Conservation (phyloP, 1,140 invertebrate genomes). For the Lepidurus apus region DNA sequence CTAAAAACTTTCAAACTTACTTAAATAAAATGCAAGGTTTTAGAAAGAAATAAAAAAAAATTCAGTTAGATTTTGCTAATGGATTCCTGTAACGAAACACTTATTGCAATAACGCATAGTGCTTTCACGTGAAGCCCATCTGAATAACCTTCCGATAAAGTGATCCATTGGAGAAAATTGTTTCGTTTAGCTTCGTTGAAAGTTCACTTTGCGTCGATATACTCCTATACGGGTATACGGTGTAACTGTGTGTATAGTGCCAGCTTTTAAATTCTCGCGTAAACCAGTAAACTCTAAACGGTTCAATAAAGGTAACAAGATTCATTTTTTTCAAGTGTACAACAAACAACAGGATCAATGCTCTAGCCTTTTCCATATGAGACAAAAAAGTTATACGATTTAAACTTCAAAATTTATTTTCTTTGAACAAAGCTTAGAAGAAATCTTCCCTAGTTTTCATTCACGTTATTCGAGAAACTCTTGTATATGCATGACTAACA, state of each 20-base stretch:
- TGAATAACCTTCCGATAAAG: not conserved
- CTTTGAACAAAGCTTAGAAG: too few relatives aligned
- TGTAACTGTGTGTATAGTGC: not conserved
- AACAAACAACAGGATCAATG: too few relatives aligned
- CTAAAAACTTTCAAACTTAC: not conserved
- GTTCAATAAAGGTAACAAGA: constrained; percentile 4
- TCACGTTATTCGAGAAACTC: too few relatives aligned
- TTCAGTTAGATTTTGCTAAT: not conserved
- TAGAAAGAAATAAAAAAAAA: not conserved
- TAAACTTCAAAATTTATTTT: too few relatives aligned
- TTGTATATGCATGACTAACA: too few relatives aligned
- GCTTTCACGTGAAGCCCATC: not conserved
- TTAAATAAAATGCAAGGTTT: not conserved
- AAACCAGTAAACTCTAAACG: not conserved
- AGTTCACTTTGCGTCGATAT: not conserved
- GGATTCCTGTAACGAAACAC: not conserved
- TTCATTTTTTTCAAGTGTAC: not conserved
- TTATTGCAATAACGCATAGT: not conserved
- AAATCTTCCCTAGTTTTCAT: too few relatives aligned
- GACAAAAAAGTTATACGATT: too few relatives aligned
- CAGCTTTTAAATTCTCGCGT: not conserved
- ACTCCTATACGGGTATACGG: not conserved
- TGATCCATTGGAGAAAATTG: not conserved
- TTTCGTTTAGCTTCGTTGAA: not conserved
- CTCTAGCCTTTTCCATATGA: too few relatives aligned